Percentiles rank a stretch among this genome's conserved stretches.
phyloP scores from a whole-genome alignment of 2,888 invertebrate genomes.

The Acronicta psi region DNA sequence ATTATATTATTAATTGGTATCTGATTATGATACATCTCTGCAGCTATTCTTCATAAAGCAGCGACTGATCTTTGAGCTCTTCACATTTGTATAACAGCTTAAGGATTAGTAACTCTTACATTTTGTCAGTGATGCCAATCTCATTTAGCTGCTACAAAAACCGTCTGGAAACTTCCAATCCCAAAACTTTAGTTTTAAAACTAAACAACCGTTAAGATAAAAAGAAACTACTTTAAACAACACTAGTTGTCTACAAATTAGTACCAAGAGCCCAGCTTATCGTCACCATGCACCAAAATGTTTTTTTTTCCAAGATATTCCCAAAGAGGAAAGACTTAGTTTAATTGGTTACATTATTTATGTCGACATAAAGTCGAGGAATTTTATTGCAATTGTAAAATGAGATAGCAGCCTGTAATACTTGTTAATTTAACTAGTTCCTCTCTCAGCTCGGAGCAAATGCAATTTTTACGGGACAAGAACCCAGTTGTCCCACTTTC shows the following conservation, averaged over 20 bases:
- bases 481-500: slow-evolving; percentile 41
- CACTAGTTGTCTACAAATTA: slow-evolving; percentile 31
- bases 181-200: slow-evolving; percentile 32
- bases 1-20: too few relatives aligned
- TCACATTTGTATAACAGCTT: background rate
- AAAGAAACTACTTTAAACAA: slow-evolving; percentile 21
- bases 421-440: slow-evolving; percentile 48
- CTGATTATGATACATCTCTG: background rate
- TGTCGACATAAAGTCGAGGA: slow-evolving; percentile 23
- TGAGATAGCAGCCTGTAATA: slow-evolving; percentile 23
- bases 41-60: background rate
- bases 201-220: slow-evolving; percentile 33
- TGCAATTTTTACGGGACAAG: slow-evolving; percentile 52
- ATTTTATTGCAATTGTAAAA: slow-evolving; percentile 29
- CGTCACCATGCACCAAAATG: slow-evolving; percentile 11
- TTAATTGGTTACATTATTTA: background rate
- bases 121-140: background rate
- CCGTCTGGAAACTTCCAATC: slow-evolving; percentile 14
- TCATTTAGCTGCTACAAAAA: background rate
- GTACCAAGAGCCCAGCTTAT: slow-evolving; percentile 15
- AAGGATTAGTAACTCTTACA: background rate
- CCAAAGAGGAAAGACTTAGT: background rate
- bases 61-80: background rate
- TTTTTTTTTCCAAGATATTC: slow-evolving; percentile 4
- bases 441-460: slow-evolving; percentile 35